Conservation (phyloP, 2,113 vertebrate genomes). For the Dasyprocta punctata region DNA sequence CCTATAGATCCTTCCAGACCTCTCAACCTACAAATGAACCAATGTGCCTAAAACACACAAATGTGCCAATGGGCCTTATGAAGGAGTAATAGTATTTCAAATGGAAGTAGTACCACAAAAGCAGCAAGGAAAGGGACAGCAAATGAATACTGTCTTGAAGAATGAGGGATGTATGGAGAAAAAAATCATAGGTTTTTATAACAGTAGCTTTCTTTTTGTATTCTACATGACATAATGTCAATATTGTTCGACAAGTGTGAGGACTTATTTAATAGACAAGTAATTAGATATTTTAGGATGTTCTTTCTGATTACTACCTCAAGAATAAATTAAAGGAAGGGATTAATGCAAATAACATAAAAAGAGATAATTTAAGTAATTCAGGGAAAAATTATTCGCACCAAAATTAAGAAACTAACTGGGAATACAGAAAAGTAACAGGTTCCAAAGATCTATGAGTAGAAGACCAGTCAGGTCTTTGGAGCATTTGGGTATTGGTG, state of each 20-base stretch:
- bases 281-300: slow-evolving; percentile 14
- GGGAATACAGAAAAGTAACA: neutral
- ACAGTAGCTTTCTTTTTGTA: neutral
- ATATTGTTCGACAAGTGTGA: neutral
- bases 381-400: neutral
- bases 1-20: neutral
- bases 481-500: neutral
- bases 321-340: neutral
- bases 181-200: neutral
- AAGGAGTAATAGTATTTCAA: neutral
- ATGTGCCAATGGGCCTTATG: neutral
- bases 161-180: neutral
- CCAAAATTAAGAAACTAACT: neutral
- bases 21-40: neutral
- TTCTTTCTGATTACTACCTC: neutral
- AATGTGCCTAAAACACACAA: neutral
- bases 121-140: neutral
- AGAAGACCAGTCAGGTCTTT: neutral
- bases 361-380: slow-evolving; percentile 1
- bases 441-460: neutral
- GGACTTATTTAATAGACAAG: neutral
- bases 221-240: slow-evolving; percentile 5
- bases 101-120: neutral
- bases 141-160: neutral
- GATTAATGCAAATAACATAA: neutral